These are phyloP conservation scores for Meta bourneti DNA, from an alignment of 2,888 invertebrate genomes.

Conservation along the genomic window DNA sequence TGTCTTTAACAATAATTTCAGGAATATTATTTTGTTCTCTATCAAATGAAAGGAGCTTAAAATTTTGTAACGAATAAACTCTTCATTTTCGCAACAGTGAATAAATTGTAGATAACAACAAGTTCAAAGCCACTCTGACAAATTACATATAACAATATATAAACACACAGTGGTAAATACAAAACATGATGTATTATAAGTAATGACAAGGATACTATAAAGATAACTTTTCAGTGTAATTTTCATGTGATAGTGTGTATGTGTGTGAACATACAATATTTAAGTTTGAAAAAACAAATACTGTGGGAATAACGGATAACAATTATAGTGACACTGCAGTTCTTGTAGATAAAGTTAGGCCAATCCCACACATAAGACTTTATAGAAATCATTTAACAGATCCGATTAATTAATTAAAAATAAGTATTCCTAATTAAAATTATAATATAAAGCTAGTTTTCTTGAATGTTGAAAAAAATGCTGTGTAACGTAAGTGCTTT, in stretches of 20 bases:
- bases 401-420: too few species aligned
- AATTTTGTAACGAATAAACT: slow-evolving; percentile 42
- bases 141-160: slow-evolving; percentile 55
- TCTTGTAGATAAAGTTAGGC: too few species aligned
- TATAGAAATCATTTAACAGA: too few species aligned
- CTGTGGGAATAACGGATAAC: too few species aligned
- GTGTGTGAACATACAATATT: neutral
- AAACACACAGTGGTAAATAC: slow-evolving; percentile 55
- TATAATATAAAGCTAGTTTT: too few species aligned
- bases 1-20: too few species aligned
- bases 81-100: slow-evolving; percentile 37
- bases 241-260: neutral
- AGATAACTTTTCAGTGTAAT: neutral
- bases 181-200: slow-evolving; percentile 60
- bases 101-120: slow-evolving; percentile 59
- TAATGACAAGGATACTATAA: slow-evolving; percentile 5
- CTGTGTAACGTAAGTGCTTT: too few species aligned
- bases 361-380: too few species aligned
- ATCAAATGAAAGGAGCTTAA: neutral
- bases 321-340: too few species aligned
- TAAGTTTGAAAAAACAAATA: neutral
- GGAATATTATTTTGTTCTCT: neutral
- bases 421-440: too few species aligned
- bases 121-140: slow-evolving; percentile 34
- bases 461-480: too few species aligned